Base-by-base conservation (phyloP, 2,797 vertebrate species). In the Potorous gilbertii region DNA sequence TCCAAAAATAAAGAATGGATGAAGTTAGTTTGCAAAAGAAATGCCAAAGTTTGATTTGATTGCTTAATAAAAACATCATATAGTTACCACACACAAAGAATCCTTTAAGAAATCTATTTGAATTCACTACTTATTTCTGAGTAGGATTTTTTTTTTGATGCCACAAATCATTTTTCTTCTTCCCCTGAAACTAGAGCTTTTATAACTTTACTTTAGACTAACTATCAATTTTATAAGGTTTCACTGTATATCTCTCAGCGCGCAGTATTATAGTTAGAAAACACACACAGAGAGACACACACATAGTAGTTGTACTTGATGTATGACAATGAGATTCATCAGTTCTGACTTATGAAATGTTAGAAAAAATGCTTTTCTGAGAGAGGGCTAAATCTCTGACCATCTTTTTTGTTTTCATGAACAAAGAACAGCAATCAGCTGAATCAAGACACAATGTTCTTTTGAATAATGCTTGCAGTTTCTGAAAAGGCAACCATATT, bases 401-500 rank as follows among this genome's bases (percentile, higher is more conserved):
- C 50, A 14, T 92, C 40, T 81, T 91, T 56, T 81, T 55, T 90
- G 28, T 29, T 90, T 56, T 50, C 50, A 46, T 92, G 89, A 91
- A 46, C 50, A 95, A 96, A 91, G 40, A 91, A 24, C n/a, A 90
- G 11, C 66, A 92, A 91, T 96, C 50, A 56, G 94, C 18, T 57
- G 56, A 91, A 66, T 91, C 13, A 52, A 95, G 87, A 91, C 54
- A 59, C 27, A n/a, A 27, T 89, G 40, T 92, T 95, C 28, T 96
- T 93, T 95, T 93, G 54, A 92, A 54, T 96, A 93, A 92, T 50
- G 13, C 56, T 95, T 92, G n/a, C 91, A 59, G 55, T 92, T 40
- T 92, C 55, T 94, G 90, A 56, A 91, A 94, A 96, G 90, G 4
- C 81, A 93, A 91, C n/a, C 54, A 90, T 94, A 91, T 92, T 91